Base-by-base conservation (phyloP, 2,888 invertebrate species). In the Abscondita cerata region DNA sequence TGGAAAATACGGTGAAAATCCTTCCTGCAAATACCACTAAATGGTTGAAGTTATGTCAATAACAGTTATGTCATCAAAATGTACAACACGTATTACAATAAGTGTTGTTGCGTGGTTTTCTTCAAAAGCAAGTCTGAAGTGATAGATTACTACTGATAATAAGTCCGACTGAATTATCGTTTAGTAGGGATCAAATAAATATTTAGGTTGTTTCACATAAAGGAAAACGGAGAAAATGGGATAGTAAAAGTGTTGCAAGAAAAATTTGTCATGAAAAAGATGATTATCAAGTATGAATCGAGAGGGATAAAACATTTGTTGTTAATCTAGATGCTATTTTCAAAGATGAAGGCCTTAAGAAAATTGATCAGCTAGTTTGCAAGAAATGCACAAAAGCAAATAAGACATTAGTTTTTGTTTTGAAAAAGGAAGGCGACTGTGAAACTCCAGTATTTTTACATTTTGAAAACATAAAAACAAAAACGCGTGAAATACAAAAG, bases 31-130 rank as follows among this genome's bases (percentile, higher is more conserved):
- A n/a, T n/a, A n/a, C n/a, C n/a, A n/a, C n/a, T n/a, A n/a, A n/a
- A n/a, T n/a, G n/a, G n/a, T n/a, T n/a, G n/a, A n/a, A 44, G 44
- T 9, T 18, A 19, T 44, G 18, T n/a, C 16, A 44, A n/a, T 18
- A 44, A 44, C 6, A 8, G 16, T 44, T 44, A 13, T 41, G 44
- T 18, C 44, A 18, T 19, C 44, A 44, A 18, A 44, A 18, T 44
- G 19, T n/a, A 18, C 16, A 19, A 44, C 44, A 44, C 11, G 44
- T 44, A 18, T 16, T 66, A 48, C n/a, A 58, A 61, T 12, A 65
- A 62, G 15, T 68, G 55, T 53, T 56, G 65, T 2, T 5, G 33
- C 1, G 51, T 66, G 25, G n/a, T 70, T 58, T 31, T 64, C 15
- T n/a, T n/a, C n/a, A n/a, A n/a, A n/a, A n/a, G n/a, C n/a, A n/a